Evolutionary conservation across 1,140 invertebrate genomes (phyloP).

Genomic region (Tribolium castaneum): DNA sequence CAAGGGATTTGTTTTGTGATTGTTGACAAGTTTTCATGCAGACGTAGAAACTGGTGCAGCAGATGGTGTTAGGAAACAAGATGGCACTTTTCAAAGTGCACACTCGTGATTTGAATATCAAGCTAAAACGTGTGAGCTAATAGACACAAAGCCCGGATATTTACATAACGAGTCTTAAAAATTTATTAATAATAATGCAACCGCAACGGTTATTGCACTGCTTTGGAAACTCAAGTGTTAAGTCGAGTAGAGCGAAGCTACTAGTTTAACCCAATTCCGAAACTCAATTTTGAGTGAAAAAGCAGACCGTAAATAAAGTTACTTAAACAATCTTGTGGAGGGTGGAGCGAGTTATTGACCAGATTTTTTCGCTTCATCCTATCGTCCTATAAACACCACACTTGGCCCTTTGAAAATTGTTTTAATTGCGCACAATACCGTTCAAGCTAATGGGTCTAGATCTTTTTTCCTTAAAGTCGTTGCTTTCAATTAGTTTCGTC

Average conservation of each 20-base stretch:
- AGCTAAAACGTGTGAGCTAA: not conserved
- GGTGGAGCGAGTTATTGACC: slow-evolving; percentile 14
- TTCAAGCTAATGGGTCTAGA: slow-evolving; percentile 5
- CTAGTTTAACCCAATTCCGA: slow-evolving; percentile 26
- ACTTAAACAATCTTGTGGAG: slow-evolving; percentile 26
- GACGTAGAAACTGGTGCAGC: slow-evolving; percentile 21
- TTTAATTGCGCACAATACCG: not conserved
- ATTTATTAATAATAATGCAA: not conserved
- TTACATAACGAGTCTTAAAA: not conserved
- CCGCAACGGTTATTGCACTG: not conserved
- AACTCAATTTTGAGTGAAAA: slow-evolving; percentile 34
- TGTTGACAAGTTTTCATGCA: slow-evolving; percentile 33
- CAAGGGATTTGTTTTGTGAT: slow-evolving; percentile 27
- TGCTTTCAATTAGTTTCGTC: slow-evolving; percentile 23
- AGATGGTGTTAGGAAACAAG: slow-evolving; percentile 28
- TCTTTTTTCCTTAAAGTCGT: slow-evolving; percentile 30
- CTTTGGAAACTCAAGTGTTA: slow-evolving; percentile 1
- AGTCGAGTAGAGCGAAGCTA: not conserved
- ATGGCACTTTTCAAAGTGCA: slow-evolving; percentile 33
- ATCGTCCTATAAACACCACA: slow-evolving; percentile 9
- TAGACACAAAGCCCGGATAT: not conserved
- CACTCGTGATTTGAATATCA: slow-evolving; percentile 24
- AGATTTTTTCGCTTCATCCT: not conserved
- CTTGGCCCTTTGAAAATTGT: slow-evolving; percentile 19
- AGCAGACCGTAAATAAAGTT: slow-evolving; percentile 31